Evolutionary conservation across 2,888 invertebrate genomes (phyloP), one percentile per base, ranked within the genome.

Genomic region (Andrena praecox): DNA sequence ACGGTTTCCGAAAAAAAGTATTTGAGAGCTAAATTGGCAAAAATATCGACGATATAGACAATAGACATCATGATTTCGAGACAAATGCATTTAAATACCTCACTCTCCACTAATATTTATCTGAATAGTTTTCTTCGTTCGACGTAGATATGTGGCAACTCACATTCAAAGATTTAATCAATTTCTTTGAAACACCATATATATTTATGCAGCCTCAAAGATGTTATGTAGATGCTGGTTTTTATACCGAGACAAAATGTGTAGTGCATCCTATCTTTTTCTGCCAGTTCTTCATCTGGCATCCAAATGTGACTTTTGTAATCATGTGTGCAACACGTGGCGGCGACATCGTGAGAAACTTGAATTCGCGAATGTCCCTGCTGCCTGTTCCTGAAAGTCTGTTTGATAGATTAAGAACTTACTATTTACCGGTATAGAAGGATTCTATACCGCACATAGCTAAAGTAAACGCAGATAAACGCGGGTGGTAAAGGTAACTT

Each of bases 301-400:
- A 10, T 8, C 71, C 74, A 78, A 84, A 71, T 82, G 82, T 42
- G 48, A 60, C 12, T 54, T 27, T 8, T 27, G 27, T 71, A 42
- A 29, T 74, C 82, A 72, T 63, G 16, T 84, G 83, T 48, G 10
- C 7, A 59, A 67, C 83, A 84, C 71, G 68, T 84, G 67, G 33
- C 20, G 29, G 16, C 16, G 48, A 48, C 16, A n/a, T 8, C 82
- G 78, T 78, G 84, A 79, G 84, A 84, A 83, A 70, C 48, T 76
- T n/a, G 33, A 0, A 81, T 73, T 76, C 33, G 24, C 35, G 7
- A 20, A 8, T 5, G 10, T 27, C 12, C n/a, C 0, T 16, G 24
- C 2, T 27, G 20, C 10, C 4, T 48, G 5, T 0, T 16, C 10
- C 1, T 16, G 27, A 24, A n/a, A 50, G 35, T 68, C 50, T 24